phyloP scores from a whole-genome alignment of 2,888 invertebrate genomes.

The Leptopterna dolabrata region DNA sequence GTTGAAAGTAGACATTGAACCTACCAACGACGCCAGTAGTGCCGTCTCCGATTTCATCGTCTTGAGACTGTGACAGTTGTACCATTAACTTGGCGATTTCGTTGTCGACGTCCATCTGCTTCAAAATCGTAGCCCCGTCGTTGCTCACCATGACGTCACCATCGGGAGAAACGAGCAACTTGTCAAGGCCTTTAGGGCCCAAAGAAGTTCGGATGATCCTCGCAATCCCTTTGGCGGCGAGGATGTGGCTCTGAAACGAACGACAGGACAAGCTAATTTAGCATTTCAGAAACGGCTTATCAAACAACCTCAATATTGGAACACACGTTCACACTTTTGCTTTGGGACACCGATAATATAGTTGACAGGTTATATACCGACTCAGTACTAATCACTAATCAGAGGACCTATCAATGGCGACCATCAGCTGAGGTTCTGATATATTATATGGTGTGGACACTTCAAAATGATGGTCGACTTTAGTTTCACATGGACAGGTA shows the following conservation, averaged over 20 bases:
- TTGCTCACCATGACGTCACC: conserved; percentile 70
- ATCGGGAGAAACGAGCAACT: conserved; percentile 96
- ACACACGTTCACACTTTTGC: too few species aligned
- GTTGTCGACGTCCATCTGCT: conserved; percentile 99
- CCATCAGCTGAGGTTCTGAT: too few species aligned
- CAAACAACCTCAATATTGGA: too few species aligned
- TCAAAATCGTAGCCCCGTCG: conserved; percentile 66
- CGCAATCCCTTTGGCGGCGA: conserved; percentile 95
- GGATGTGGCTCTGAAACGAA: conserved; percentile 89
- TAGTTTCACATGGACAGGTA: too few species aligned
- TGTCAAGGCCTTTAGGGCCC: conserved; percentile 97
- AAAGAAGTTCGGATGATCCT: conserved; percentile 90
- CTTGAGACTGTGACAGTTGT: conserved; percentile 97
- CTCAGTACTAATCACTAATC: too few species aligned
- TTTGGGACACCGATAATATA: too few species aligned
- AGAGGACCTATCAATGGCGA: too few species aligned
- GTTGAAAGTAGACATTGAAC: background rate
- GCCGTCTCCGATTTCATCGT: conserved; percentile 99
- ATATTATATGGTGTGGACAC: too few species aligned
- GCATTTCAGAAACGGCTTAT: too few species aligned
- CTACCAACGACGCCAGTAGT: conserved; percentile 95
- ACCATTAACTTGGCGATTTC: conserved; percentile 98
- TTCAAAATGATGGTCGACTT: too few species aligned
- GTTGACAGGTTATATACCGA: too few species aligned
- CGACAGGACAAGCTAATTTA: conserved; percentile 54